These are phyloP conservation scores for Pogonocichla stellata DNA, from an alignment of 2,113 vertebrate species.

Conservation along the genomic window DNA sequence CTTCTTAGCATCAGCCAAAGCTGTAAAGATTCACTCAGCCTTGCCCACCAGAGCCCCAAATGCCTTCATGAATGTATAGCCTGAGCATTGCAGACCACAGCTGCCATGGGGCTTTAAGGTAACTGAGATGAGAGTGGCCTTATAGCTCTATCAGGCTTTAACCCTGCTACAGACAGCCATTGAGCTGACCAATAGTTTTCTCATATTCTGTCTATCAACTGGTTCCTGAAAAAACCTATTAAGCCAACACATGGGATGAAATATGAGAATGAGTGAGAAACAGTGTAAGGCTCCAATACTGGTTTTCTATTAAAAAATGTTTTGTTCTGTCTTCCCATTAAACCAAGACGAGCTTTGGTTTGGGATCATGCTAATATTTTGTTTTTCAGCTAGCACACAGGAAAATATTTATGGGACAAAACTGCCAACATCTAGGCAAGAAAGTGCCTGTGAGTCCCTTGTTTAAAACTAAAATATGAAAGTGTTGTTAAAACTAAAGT, in stretches of 20 bases:
- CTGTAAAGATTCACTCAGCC: background rate
- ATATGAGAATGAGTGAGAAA: background rate
- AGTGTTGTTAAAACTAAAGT: background rate
- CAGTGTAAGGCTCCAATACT: background rate
- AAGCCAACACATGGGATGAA: background rate
- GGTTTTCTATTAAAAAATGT: background rate
- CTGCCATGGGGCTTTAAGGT: background rate
- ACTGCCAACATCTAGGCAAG: background rate
- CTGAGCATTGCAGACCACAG: background rate
- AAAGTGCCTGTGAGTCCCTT: background rate
- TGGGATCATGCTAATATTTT: background rate
- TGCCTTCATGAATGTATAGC: background rate
- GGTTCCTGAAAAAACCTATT: background rate
- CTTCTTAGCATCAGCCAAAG: background rate
- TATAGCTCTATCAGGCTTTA: background rate
- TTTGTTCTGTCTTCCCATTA: background rate
- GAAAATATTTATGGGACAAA: background rate
- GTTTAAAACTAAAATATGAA: background rate
- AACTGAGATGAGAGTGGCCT: background rate
- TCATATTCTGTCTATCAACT: background rate
- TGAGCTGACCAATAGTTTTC: background rate
- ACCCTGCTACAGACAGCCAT: accelerated
- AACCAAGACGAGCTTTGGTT: background rate
- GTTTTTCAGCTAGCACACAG: background rate
- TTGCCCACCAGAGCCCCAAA: background rate